A percentile compares a stretch with the other conserved stretches of the same genome.
phyloP scores from a whole-genome alignment of 2,797 vertebrate species.

The Labroides dimidiatus region DNA sequence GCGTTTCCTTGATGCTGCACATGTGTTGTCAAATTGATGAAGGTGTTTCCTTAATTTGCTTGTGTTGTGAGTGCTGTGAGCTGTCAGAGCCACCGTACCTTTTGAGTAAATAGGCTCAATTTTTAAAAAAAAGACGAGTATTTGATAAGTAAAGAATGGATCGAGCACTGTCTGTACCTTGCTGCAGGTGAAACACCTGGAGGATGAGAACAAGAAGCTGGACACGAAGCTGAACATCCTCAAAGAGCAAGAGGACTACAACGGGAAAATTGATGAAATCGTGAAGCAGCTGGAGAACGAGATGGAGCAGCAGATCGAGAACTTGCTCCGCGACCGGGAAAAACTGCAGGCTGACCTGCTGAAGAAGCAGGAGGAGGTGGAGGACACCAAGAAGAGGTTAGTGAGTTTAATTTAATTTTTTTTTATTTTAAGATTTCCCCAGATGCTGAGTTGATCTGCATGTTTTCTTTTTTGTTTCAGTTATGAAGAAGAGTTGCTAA shows the following conservation, averaged over 20 bases:
- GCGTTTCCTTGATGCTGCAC: too few species aligned
- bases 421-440: too few species aligned
- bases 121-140: too few species aligned
- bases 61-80: too few species aligned
- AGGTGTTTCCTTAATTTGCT: too few species aligned
- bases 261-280: slow-evolving; percentile 73
- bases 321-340: slow-evolving; percentile 66
- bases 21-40: too few species aligned
- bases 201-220: slow-evolving; percentile 80
- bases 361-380: slow-evolving; percentile 55
- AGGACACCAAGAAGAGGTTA: slow-evolving; percentile 76
- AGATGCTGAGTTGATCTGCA: too few species aligned
- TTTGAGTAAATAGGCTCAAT: too few species aligned
- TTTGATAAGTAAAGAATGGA: too few species aligned
- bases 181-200: slow-evolving; percentile 78
- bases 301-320: slow-evolving; percentile 75
- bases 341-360: slow-evolving; percentile 75
- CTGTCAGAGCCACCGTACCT: too few species aligned
- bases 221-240: slow-evolving; percentile 80
- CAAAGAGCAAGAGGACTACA: slow-evolving; percentile 75
- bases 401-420: neutral
- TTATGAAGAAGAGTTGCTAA: slow-evolving; percentile 51
- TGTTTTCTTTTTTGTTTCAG: slow-evolving; percentile 46
- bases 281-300: slow-evolving; percentile 62
- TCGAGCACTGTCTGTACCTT: neutral